A percentile compares a stretch with the other conserved stretches of the same genome.
These are phyloP conservation scores for Atethmia centrago DNA, from an alignment of 2,888 invertebrate genomes.

Conservation along the genomic window DNA sequence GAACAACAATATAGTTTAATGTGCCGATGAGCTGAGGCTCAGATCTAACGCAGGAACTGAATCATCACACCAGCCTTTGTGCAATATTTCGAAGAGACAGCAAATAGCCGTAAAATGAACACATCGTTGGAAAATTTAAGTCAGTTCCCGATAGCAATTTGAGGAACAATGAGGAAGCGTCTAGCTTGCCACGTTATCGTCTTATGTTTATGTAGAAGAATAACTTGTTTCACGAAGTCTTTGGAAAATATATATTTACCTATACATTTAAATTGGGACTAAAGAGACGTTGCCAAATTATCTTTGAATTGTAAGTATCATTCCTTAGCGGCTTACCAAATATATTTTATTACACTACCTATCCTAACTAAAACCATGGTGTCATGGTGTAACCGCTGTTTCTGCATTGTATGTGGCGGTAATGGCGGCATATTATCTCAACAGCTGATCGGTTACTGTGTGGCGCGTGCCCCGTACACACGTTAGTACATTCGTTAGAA, in stretches of 20 bases:
- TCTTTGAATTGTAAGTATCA: not conserved
- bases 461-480: too few species aligned
- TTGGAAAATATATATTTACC: not conserved
- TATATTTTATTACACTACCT: too few species aligned
- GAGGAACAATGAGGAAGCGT: slow-evolving; percentile 47
- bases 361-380: too few species aligned
- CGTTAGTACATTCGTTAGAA: too few species aligned
- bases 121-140: slow-evolving; percentile 76
- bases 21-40: not conserved
- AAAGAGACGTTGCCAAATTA: not conserved
- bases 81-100: slow-evolving; percentile 64
- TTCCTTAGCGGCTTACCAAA: not conserved
- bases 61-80: slow-evolving; percentile 42
- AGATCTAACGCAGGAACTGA: not conserved
- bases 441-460: too few species aligned
- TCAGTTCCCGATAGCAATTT: slow-evolving; percentile 68
- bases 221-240: not conserved
- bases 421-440: too few species aligned
- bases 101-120: slow-evolving; percentile 80
- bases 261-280: slow-evolving; percentile 3
- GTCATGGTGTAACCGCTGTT: too few species aligned
- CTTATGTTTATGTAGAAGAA: slow-evolving; percentile 18
- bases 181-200: slow-evolving; percentile 27
- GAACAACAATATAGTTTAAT: too few species aligned
- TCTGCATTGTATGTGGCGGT: too few species aligned